A percentile compares a stretch with the other conserved stretches of the same genome.
These are phyloP conservation scores for Philonicus albiceps DNA, from an alignment of 2,888 invertebrate genomes.

Conservation along the genomic window DNA sequence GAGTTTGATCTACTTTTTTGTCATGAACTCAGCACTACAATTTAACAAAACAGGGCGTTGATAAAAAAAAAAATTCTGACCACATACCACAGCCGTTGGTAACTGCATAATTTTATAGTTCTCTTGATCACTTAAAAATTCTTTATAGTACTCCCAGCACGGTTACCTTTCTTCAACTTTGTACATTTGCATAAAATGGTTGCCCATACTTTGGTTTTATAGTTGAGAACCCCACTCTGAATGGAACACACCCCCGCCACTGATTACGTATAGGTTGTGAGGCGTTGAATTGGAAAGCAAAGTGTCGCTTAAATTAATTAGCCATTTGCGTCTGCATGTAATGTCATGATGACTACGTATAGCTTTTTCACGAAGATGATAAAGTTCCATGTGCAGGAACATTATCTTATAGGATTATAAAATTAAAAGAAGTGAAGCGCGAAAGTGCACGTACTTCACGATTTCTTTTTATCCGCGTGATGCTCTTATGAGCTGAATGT, in stretches of 20 bases:
- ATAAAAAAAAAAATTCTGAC: neutral
- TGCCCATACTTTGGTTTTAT: slow-evolving; percentile 39
- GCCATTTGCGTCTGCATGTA: neutral
- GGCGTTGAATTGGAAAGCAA: slow-evolving; percentile 5
- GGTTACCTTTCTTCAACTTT: neutral
- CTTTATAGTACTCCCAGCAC: neutral
- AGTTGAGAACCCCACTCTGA: slow-evolving; percentile 42
- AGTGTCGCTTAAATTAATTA: neutral
- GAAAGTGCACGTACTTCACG: neutral
- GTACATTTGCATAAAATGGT: neutral
- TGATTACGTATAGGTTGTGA: neutral
- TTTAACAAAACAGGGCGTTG: neutral
- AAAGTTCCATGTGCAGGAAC: neutral
- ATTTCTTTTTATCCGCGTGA: neutral
- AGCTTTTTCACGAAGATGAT: neutral
- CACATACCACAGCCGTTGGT: slow-evolving; percentile 38
- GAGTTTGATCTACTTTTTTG: slow-evolving; percentile 17
- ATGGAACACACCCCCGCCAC: slow-evolving; percentile 9
- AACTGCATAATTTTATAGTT: slow-evolving; percentile 25
- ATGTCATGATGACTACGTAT: neutral
- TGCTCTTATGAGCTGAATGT: neutral
- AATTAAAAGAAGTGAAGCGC: neutral
- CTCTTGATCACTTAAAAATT: slow-evolving; percentile 8
- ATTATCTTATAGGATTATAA: neutral
- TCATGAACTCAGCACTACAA: neutral